Evolutionary conservation across 2,888 invertebrate species (phyloP).

Genomic region (Xanthorhoe spadicearia): DNA sequence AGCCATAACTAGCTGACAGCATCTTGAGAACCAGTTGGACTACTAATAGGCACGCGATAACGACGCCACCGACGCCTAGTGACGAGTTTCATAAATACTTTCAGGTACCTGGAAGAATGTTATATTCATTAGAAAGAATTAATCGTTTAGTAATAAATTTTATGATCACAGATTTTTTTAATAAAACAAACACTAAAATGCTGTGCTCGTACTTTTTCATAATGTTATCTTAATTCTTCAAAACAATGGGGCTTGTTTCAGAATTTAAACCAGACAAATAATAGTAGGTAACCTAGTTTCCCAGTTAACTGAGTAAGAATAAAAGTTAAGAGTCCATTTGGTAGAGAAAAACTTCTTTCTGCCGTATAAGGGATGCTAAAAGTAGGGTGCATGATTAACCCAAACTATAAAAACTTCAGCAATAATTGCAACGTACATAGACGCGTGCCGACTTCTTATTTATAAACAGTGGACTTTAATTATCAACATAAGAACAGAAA

Average conservation of each 20-base stretch:
- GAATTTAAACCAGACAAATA: background rate
- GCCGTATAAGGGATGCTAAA: background rate
- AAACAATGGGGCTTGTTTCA: constrained; percentile 30
- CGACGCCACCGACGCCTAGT: constrained; percentile 53
- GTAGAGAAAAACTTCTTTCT: background rate
- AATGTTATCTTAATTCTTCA: background rate
- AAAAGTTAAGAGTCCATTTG: background rate
- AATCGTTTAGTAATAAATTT: too few species aligned
- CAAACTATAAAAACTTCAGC: constrained; percentile 9
- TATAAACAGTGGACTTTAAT: constrained; percentile 33
- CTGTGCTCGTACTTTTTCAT: too few species aligned
- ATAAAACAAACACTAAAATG: too few species aligned
- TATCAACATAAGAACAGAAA: constrained; percentile 35
- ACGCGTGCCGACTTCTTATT: constrained; percentile 32
- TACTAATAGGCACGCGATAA: constrained; percentile 57
- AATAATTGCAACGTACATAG: constrained; percentile 28
- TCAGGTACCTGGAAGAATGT: constrained; percentile 33
- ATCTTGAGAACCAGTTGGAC: constrained; percentile 65
- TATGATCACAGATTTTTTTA: too few species aligned
- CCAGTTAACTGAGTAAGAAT: background rate
- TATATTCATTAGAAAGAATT: background rate
- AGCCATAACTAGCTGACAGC: constrained; percentile 61
- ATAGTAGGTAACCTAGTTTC: background rate
- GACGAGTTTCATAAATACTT: constrained; percentile 56
- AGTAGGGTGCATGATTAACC: background rate